These are phyloP conservation scores for Bembecia ichneumoniformis DNA, from an alignment of 2,888 invertebrate genomes.

Conservation along the genomic window DNA sequence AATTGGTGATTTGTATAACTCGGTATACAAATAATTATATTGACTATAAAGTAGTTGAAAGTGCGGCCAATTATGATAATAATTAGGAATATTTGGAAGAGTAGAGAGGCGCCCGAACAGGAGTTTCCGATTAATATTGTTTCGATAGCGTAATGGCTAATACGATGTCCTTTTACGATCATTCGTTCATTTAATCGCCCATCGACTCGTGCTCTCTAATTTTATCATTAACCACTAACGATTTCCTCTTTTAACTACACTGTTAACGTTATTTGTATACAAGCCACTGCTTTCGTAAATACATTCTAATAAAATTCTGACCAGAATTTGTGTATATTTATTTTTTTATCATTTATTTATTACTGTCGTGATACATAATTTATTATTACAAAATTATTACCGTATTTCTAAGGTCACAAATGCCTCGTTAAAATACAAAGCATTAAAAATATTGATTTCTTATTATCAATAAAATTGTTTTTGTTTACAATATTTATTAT, in stretches of 20 bases:
- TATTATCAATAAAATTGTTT: no score
- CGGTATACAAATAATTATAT: no score
- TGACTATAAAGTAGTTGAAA: background rate
- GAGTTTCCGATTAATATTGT: slow-evolving; percentile 33
- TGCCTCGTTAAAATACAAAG: no score
- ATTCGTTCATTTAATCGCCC: slow-evolving; percentile 35
- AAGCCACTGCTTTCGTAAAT: background rate
- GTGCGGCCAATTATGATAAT: background rate
- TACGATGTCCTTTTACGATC: slow-evolving; percentile 38
- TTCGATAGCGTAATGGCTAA: slow-evolving; percentile 36
- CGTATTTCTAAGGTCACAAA: no score
- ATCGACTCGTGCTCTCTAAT: slow-evolving; percentile 18
- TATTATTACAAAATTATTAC: no score
- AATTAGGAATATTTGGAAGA: slow-evolving; percentile 14
- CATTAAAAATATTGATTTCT: no score
- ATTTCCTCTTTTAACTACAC: background rate
- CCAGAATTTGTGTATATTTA: no score
- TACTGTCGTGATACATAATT: no score
- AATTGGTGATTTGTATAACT: no score
- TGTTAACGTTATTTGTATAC: background rate
- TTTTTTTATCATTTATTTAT: no score
- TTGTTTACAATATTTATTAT: no score
- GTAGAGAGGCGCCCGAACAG: slow-evolving; percentile 16
- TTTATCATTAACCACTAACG: background rate
- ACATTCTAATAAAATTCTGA: no score